Conservation (phyloP, 2,797 vertebrate species). For the Gymnoscopelus braueri region DNA sequence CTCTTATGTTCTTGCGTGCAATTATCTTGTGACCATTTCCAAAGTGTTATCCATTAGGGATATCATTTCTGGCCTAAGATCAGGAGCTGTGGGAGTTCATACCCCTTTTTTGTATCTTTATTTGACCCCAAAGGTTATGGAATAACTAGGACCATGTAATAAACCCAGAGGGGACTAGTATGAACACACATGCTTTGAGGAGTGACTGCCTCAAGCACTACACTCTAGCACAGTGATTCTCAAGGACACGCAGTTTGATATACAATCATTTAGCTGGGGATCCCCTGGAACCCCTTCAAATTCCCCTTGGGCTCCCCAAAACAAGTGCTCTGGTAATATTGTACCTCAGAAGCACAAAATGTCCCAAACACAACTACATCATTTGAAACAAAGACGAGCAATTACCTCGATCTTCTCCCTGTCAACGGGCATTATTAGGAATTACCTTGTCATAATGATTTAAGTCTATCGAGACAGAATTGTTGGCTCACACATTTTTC, state of each 20-base stretch:
- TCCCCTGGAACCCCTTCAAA: not conserved
- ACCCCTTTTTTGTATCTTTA: not conserved
- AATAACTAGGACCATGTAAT: not conserved
- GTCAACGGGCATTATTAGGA: conserved; percentile 44
- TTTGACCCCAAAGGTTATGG: not conserved
- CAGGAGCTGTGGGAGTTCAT: not conserved
- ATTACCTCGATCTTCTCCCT: conserved; percentile 31
- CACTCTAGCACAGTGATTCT: not conserved
- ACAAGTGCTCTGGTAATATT: too few species aligned
- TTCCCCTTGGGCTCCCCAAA: not conserved
- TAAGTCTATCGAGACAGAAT: too few species aligned
- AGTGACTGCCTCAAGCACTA: not conserved
- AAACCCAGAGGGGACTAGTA: not conserved
- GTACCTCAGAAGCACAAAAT: conserved; percentile 4
- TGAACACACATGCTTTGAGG: not conserved
- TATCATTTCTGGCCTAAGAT: not conserved
- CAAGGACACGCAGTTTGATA: not conserved
- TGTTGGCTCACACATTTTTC: too few species aligned
- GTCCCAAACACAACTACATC: conserved; percentile 7
- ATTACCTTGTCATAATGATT: conserved; percentile 38
- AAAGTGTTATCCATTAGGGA: not conserved
- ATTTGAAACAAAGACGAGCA: conserved; percentile 21
- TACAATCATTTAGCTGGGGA: not conserved
- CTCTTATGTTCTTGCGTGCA: conserved; percentile 6
- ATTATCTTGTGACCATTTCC: conserved; percentile 25